A percentile compares a stretch with the other conserved stretches of the same genome.
These are phyloP conservation scores for Siniperca undulata DNA, from an alignment of 2,797 vertebrate genomes.

Conservation along the genomic window DNA sequence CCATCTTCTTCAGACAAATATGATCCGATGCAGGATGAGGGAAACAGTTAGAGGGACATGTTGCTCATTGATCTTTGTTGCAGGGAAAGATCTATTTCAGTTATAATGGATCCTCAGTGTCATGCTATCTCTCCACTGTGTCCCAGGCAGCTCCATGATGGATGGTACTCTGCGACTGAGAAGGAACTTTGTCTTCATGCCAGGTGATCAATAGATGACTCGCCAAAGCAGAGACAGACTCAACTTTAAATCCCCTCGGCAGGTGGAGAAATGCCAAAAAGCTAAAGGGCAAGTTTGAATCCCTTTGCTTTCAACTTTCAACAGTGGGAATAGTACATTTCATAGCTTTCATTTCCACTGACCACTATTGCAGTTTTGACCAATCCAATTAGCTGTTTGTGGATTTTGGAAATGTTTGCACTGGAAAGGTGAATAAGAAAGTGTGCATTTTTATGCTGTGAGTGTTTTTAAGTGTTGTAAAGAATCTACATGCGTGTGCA, in stretches of 20 bases:
- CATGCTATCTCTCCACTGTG: slow-evolving; percentile 48
- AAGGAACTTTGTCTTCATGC: slow-evolving; percentile 62
- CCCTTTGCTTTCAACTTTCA: slow-evolving; percentile 34
- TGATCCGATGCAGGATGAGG: slow-evolving; percentile 41
- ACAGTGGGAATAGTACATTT: slow-evolving; percentile 8
- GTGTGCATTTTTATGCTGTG: neutral
- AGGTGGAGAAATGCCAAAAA: slow-evolving; percentile 55
- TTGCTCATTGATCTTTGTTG: slow-evolving; percentile 70
- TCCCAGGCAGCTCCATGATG: slow-evolving; percentile 64
- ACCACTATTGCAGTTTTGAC: neutral
- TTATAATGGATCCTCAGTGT: slow-evolving; percentile 69
- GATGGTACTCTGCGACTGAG: slow-evolving; percentile 57
- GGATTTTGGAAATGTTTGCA: slow-evolving; percentile 22
- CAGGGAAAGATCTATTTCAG: slow-evolving; percentile 74
- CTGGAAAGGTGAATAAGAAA: slow-evolving; percentile 23
- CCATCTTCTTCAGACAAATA: slow-evolving; percentile 46
- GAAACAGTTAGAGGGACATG: slow-evolving; percentile 39
- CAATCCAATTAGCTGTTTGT: slow-evolving; percentile 15
- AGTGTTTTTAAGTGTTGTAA: slow-evolving; percentile 3
- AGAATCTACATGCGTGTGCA: neutral
- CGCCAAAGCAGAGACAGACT: slow-evolving; percentile 47
- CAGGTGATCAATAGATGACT: slow-evolving; percentile 72
- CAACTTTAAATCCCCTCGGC: slow-evolving; percentile 44
- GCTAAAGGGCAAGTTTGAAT: slow-evolving; percentile 50
- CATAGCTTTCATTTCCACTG: slow-evolving; percentile 29